A percentile compares a stretch with the other conserved stretches of the same genome.
These are phyloP conservation scores for Oxycera nigricornis DNA, from an alignment of 2,888 invertebrate species.

Conservation along the genomic window DNA sequence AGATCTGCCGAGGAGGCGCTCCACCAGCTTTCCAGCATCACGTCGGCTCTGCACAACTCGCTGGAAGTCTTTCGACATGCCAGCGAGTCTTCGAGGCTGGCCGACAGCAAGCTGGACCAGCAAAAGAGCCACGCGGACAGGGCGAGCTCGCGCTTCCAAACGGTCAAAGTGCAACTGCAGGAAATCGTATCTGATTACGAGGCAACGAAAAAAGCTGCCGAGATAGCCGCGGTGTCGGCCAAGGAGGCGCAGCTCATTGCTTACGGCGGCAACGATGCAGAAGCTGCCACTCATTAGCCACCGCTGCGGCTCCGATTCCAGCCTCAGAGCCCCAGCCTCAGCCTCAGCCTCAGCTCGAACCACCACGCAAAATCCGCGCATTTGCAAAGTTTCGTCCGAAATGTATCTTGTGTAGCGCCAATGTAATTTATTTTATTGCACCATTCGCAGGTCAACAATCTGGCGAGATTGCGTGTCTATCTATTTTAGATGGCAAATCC, in stretches of 20 bases:
- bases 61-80: constrained; percentile 71
- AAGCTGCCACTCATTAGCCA: background rate
- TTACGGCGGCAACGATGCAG: background rate
- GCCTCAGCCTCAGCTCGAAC: background rate
- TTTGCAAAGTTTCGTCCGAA: background rate
- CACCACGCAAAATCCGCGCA: too few species aligned
- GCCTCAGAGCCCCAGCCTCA: background rate
- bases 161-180: constrained; percentile 70
- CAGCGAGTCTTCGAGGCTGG: constrained; percentile 72
- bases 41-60: constrained; percentile 74
- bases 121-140: constrained; percentile 79
- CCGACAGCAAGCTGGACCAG: constrained; percentile 74
- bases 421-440: too few species aligned
- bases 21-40: constrained; percentile 70
- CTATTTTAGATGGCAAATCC: too few species aligned
- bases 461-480: too few species aligned
- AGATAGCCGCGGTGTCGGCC: constrained; percentile 69
- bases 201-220: constrained; percentile 73
- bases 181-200: constrained; percentile 74
- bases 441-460: too few species aligned
- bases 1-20: constrained; percentile 73
- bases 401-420: too few species aligned
- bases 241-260: constrained; percentile 75
- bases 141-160: constrained; percentile 69
- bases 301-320: too few species aligned